Base-by-base conservation (phyloP, 2,113 vertebrate genomes). In the Strix aluco region DNA sequence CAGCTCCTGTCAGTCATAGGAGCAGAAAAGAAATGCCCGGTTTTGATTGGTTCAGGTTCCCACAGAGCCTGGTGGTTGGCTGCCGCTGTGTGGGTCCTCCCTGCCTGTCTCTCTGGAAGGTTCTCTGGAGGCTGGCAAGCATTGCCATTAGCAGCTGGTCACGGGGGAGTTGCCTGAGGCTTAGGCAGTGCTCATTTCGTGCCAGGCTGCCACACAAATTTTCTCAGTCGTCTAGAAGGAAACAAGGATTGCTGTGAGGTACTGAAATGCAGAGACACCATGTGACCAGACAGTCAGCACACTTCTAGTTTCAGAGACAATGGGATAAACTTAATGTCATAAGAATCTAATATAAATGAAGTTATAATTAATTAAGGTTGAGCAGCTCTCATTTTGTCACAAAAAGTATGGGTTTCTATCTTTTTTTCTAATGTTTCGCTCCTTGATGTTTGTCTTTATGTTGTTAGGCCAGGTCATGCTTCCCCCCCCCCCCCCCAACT, bases 141-240 rank as follows among this genome's bases (percentile, higher is more conserved):
- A 27, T 2, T 0, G 5, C 5, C 6, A 1, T 8, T 8, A 20
- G 62, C 3, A 4, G 25, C 6, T 5, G 1, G 32, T 14, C 6
- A 5, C 0, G 4, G 21, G 47, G 12, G 2, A 3, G 25, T 10
- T 0, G 2, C 3, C 1, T 3, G 19, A 15, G 11, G 10, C 1
- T 9, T 40, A 4, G 11, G 14, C 0, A 11, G n/a, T 7, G 32
- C 1, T n/a, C 1, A 0, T 1, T 4, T 3, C 13, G 13, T 38
- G 32, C 3, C 4, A 20, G 61, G 15, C 32, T 32, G 16, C 13
- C 2, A 6, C 10, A 5, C 8, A 7, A 1, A 4, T 30, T 22
- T 73, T 36, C 18, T 67, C 5, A 1, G 15, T 46, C 7, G 9
- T 38, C 26, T 20, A 11, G 20, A 70, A 52, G 15, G 62, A 40